Evolutionary conservation across 2,113 vertebrate genomes (phyloP), one percentile per base, ranked within the genome.

Genomic region (Panthera tigris): DNA sequence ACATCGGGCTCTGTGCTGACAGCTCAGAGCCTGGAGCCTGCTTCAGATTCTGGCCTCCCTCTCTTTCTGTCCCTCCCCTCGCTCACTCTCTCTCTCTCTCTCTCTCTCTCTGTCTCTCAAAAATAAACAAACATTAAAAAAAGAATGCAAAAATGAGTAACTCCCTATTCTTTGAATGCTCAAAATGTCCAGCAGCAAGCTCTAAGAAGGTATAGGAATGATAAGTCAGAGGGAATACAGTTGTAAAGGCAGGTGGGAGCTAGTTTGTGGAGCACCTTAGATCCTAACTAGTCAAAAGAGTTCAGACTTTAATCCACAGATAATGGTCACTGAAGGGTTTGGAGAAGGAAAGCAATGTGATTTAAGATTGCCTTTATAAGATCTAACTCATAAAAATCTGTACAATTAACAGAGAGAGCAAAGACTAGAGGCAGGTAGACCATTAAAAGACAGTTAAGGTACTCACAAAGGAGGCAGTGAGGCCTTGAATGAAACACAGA

Each of bases 261-360:
- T 80, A 88, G 25, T 55, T 80, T 55, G 84, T 11, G 3, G 9
- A 73, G 74, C 63, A 83, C 57, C 63, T 61, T n/a, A 31, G 45
- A 81, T 6, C n/a, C 33, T 25, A 66, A 79, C 76, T 68, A 61
- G 18, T 68, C 74, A 61, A 82, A 94, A 52, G 55, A 91, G 25
- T 94, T 73, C 68, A 79, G 31, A 87, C 61, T 94, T 74, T n/a
- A 92, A 93, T 63, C 21, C 63, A 90, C 33, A 91, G 29, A 83
- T 36, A 85, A 96, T 0, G 1, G 27, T 80, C 29, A 69, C 1
- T 57, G 83, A 92, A 89, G 57, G 19, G 52, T 94, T 97, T n/a
- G 79, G 45, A 79, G 57, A 85, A 63, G 36, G 36, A 41, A 36
- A 86, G 11, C 16, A 11, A 88, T 50, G 12, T 55, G 78, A 95